Conservation (phyloP, 2,113 vertebrate genomes). For the Sebastes fasciatus region DNA sequence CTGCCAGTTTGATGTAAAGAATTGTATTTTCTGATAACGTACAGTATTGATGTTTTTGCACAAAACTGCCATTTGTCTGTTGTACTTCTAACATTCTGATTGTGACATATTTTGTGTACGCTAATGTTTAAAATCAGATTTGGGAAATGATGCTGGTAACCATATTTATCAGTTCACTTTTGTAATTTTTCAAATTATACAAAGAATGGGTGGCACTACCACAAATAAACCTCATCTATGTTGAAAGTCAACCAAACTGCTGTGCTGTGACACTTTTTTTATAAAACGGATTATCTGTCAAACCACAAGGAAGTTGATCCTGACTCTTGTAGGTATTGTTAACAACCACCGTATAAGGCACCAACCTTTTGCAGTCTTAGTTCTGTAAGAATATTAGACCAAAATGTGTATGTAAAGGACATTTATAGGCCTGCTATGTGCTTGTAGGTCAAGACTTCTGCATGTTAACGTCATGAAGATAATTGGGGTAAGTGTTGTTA, state of each 20-base stretch:
- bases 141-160: constrained; percentile 5
- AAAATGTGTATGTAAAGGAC: neutral
- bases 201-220: constrained; percentile 36
- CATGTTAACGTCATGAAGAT: neutral
- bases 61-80: constrained; percentile 72
- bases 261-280: neutral
- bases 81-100: constrained; percentile 53
- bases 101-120: constrained; percentile 36
- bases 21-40: constrained; percentile 40
- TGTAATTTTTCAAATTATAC: constrained; percentile 34
- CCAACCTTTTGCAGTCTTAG: neutral
- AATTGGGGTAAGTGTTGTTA: neutral
- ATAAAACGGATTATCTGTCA: neutral
- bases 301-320: neutral
- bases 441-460: neutral
- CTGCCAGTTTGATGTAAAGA: constrained; percentile 42
- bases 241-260: constrained; percentile 2
- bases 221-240: constrained; percentile 48
- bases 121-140: constrained; percentile 2
- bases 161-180: constrained; percentile 17
- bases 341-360: neutral
- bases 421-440: neutral
- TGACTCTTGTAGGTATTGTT: neutral
- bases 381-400: neutral
- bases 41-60: constrained; percentile 60